Conservation (phyloP, 64 coral and sea anemone species). For the Hydrozoanthus tunicans region DNA sequence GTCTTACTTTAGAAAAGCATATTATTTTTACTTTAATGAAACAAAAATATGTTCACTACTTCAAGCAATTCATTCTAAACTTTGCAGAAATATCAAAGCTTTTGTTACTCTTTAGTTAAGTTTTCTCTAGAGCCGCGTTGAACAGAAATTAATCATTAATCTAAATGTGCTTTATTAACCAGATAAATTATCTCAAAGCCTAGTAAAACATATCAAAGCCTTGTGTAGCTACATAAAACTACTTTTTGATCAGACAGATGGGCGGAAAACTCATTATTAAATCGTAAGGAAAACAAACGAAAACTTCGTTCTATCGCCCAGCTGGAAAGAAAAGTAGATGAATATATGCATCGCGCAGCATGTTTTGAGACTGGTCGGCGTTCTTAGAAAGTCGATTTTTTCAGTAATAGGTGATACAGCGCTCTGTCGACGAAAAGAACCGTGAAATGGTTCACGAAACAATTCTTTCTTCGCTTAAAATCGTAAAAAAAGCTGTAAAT, state of each 20-base stretch:
- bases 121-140: not conserved
- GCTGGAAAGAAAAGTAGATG: not conserved
- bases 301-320: not conserved
- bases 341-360: not conserved
- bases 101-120: not conserved
- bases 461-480: no score
- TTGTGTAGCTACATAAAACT: not conserved
- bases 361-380: not conserved
- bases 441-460: no score
- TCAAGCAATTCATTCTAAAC: no score
- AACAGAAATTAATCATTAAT: not conserved
- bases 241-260: not conserved
- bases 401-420: no score
- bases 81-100: not conserved
- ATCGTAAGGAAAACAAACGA: not conserved
- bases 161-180: not conserved
- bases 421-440: no score
- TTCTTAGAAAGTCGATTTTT: not conserved
- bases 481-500: no score
- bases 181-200: not conserved
- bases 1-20: not conserved
- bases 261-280: not conserved
- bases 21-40: not conserved
- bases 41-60: not conserved
- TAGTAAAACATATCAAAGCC: not conserved